Evolutionary conservation across 1,140 invertebrate species (phyloP).

Genomic region (Brachionus plicatilis): DNA sequence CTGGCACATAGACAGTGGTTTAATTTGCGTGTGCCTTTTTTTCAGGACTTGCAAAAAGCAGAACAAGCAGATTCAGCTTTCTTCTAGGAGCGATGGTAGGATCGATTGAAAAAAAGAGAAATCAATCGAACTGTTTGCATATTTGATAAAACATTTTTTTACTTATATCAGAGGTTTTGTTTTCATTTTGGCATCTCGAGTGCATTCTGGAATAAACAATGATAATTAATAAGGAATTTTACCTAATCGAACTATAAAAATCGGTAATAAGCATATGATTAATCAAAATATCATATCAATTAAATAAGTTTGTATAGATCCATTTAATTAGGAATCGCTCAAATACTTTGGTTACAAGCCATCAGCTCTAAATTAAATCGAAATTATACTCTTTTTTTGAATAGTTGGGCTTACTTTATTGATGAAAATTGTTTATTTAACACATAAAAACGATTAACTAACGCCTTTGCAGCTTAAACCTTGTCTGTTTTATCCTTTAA

Average conservation of each 20-base stretch:
- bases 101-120: neutral
- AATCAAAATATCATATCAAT: slow-evolving; percentile 2
- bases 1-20: no score
- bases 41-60: no score
- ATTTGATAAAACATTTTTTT: neutral
- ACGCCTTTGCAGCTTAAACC: neutral
- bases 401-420: neutral
- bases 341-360: neutral
- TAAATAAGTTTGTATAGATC: neutral
- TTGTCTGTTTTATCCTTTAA: neutral
- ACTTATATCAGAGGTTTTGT: neutral
- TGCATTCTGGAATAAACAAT: neutral
- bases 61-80: no score
- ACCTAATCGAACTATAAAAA: neutral
- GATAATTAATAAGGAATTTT: neutral
- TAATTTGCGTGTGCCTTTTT: no score
- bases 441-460: neutral
- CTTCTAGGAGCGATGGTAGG: neutral
- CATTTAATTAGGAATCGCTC: neutral
- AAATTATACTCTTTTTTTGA: neutral
- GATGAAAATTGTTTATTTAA: neutral
- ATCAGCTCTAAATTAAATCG: neutral
- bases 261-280: neutral
- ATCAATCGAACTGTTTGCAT: neutral
- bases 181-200: neutral